Base-by-base conservation (phyloP, 2,797 vertebrate species). In the Chaetodon trifasciatus region DNA sequence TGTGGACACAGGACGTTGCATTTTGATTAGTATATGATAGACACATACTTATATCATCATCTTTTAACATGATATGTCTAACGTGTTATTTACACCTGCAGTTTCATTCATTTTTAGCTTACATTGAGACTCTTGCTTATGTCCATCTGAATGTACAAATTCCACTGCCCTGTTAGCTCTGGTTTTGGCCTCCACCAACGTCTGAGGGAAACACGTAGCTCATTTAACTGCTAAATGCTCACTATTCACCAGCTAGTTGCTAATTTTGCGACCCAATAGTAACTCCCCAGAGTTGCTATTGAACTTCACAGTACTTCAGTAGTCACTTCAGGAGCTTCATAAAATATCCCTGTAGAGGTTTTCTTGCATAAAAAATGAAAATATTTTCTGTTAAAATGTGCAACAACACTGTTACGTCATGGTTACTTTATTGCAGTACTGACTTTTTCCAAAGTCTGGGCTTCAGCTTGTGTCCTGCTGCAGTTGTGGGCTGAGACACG, bases 391-490 rank as follows among this genome's bases (percentile, higher is more conserved):
- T 61, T 55, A 62, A 21, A 37, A 46, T 63, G n/a, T 64, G 52
- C 63, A 15, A 28, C 56, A 35, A 12, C 10, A 19, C 1, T 15
- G 1, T 72, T 24, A 50, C 39, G 24, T 70, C 21, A 24, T 3
- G 3, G 32, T 35, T 53, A 63, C 24, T 74, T 24, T 55, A 53
- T 47, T 70, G 35, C 65, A 53, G 32, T 49, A 44, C 17, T 0
- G 24, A 21, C 37, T 74, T 11, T 69, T 73, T 23, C 32, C 42
- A n/a, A 68, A 60, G 19, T 68, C 35, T 47, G 6, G 1, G 21
- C 53, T 73, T 13, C 53, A 42, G 40, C 62, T 70, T 62, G 17
- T 70, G 17, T 83, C 28, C 3, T 28, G 28, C 28, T 28, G 28
- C 28, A 3, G 28, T 28, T 28, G 28, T 28, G 28, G 28, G 28